Base-by-base conservation (phyloP, 2,888 invertebrate genomes). In the Scaptomyza reducta region DNA sequence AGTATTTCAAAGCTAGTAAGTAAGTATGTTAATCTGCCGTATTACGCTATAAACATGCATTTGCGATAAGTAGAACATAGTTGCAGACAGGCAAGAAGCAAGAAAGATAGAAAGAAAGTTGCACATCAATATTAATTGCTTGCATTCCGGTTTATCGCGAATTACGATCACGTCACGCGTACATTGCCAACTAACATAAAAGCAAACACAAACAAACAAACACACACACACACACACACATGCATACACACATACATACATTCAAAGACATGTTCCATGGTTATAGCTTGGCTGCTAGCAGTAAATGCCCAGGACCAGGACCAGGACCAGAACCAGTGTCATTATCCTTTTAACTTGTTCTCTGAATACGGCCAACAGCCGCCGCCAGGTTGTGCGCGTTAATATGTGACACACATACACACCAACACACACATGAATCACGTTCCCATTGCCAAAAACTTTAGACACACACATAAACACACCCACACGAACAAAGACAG, bases 331-430 rank as follows among this genome's bases (percentile, higher is more conserved):
- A 65, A 77, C 78, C 85, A 77, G 81, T 84, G 85, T 81, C 87
- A 87, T 84, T 81, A 87, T 75, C 87, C 81, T 87, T 84, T 84
- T 87, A 87, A 77, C 84, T 87, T 83, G 86, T 61, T 57, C 76
- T 85, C 60, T 57, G 61, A 60, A 72, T 59, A 68, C 54, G 49
- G 71, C 59, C 71, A 73, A 73, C 59, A 66, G 66, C 31, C 65
- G 76, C 77, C 60, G 61, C 47, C 77, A 77, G 74, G 70, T 77
- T 73, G 73, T 64, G 51, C 63, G 69, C 68, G 82, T 74, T 81
- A 78, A 81, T 78, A 71, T 74, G 69, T 61, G 59, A 74, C 61
- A 31, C 9, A 56, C 16, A 51, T 27, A 57, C 42, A 51, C 46
- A 45, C 49, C 59, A 42, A 71, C n/a, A 54, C n/a, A 40, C 29